Evolutionary conservation across 2,797 vertebrate genomes (phyloP).

Genomic region (Spatula versicolor): DNA sequence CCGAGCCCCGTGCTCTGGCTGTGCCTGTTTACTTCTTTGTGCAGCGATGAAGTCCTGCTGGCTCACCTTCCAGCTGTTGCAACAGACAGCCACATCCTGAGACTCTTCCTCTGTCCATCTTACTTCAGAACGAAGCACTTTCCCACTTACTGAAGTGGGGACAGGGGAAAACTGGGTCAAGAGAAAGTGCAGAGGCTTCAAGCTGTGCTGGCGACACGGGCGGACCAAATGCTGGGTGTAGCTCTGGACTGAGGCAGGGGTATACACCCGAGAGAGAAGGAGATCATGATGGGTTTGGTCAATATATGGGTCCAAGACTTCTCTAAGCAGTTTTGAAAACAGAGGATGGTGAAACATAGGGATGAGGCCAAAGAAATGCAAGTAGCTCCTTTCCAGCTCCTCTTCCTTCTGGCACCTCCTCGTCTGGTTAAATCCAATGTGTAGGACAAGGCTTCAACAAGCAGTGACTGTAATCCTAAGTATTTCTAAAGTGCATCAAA

Average conservation of each 20-base stretch:
- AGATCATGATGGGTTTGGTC: neutral
- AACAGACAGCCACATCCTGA: slow-evolving; percentile 20
- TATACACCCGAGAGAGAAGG: accelerated
- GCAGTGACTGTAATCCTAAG: neutral
- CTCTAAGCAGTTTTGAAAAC: neutral
- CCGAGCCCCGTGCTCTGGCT: neutral
- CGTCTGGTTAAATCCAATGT: neutral
- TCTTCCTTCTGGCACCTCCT: neutral
- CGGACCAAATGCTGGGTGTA: neutral
- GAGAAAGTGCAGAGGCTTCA: neutral
- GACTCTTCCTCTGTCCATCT: neutral
- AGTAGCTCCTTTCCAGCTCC: neutral
- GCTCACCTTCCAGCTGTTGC: slow-evolving; percentile 7
- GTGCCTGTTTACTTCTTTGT: slow-evolving; percentile 30
- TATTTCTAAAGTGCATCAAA: neutral
- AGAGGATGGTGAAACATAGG: neutral
- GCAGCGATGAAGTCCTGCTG: neutral
- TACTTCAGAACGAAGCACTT: neutral
- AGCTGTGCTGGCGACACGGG: neutral
- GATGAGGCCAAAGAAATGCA: neutral
- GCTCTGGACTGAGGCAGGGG: neutral
- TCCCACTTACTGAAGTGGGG: neutral
- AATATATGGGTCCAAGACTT: neutral
- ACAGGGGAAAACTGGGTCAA: neutral
- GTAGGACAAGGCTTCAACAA: neutral